Evolutionary conservation across 2,888 invertebrate species (phyloP), one percentile per base, ranked within the genome.

Genomic region (Drosophila falleni): DNA sequence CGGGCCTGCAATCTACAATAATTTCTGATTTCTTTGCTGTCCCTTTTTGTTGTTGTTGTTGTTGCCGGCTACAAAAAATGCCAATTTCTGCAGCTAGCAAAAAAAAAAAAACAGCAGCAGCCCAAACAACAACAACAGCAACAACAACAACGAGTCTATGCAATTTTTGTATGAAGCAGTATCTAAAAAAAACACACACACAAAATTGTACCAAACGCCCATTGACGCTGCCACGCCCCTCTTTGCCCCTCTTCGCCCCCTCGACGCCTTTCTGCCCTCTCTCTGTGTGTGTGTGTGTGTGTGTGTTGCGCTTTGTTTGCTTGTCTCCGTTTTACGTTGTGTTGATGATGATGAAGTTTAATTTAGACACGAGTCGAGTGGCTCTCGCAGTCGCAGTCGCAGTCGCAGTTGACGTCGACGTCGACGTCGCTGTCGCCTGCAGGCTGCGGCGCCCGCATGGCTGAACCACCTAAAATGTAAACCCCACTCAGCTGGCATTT

Each of bases 281-380:
- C n/a, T 5, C 1, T 51, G 54, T 60, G 15, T 49, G 66, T 39
- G 8, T 51, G 54, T 60, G 15, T 49, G 66, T 39, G 8, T 51
- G 54, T 60, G 15, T 49, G 66, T 39, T 80, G 50, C 70, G 64
- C 78, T 89, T 81, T 85, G 79, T 81, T 84, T 75, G 71, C 65
- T 71, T 70, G 81, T 42, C 81, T 70, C 71, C 66, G 61, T 72
- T 82, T 80, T 77, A 35, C 64, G 69, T 62, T 74, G 50, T 81
- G 66, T 61, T 75, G 85, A 61, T 68, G 81, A 89, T 87, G 87
- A 87, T 87, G 87, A 87, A 87, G 87, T 89, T 87, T 88, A 78
- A 87, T 87, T 89, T 88, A 80, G 76, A 87, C 82, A 81, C 86
- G 82, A 80, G 53, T 87, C 81, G 78, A 84, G 87, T 81, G 68